Evolutionary conservation across 2,797 vertebrate species (phyloP).

Genomic region (Sus cebifrons): DNA sequence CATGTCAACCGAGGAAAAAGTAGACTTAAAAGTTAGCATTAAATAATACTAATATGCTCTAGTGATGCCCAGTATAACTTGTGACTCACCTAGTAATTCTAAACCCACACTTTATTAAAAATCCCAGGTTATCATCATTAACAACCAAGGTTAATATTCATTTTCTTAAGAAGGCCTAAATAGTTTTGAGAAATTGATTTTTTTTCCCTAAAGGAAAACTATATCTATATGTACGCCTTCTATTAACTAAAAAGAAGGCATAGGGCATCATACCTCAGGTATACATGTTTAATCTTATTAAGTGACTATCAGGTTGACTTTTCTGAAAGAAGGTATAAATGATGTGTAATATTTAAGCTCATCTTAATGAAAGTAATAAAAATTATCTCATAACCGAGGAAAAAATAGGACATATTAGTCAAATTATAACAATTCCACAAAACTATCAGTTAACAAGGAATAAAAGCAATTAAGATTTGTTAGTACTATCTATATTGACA

Average conservation of each 20-base stretch:
- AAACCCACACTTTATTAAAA: conserved; percentile 39
- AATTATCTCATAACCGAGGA: background rate
- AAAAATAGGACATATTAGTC: background rate
- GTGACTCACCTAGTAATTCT: background rate
- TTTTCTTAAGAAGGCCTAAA: background rate
- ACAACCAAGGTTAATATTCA: conserved; percentile 4
- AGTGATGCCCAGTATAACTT: background rate
- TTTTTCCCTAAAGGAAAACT: background rate
- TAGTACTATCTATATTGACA: background rate
- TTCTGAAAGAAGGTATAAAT: conserved; percentile 38
- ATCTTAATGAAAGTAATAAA: conserved; percentile 4
- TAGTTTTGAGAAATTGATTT: conserved; percentile 69
- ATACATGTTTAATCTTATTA: background rate
- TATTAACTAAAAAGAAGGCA: background rate
- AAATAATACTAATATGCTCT: background rate
- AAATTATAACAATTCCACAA: conserved; percentile 27
- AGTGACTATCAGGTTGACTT: background rate
- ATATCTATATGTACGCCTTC: background rate
- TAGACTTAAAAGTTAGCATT: background rate
- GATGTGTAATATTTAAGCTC: background rate
- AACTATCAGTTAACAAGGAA: conserved; percentile 13
- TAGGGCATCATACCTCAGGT: background rate
- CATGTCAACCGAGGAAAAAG: background rate
- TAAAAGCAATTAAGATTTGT: background rate
- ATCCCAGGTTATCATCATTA: background rate